Percentiles rank a stretch among this genome's conserved stretches.
phyloP scores from a whole-genome alignment of 2,797 vertebrate genomes.

The Pempheris klunzingeri region DNA sequence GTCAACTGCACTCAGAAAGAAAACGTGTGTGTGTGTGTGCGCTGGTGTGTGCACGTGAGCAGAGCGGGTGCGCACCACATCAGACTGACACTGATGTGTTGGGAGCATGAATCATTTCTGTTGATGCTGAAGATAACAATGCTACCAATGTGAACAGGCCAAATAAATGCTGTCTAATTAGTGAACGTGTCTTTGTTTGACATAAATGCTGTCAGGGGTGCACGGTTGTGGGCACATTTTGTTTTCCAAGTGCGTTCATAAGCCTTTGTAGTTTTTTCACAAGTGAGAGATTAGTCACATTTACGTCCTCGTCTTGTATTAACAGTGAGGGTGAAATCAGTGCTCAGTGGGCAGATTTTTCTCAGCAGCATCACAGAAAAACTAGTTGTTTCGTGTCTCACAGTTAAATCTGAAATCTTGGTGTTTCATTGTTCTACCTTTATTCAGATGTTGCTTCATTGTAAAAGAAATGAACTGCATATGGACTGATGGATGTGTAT shows the following conservation, averaged over 20 bases:
- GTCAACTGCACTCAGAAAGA: constrained; percentile 44
- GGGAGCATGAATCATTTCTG: constrained; percentile 66
- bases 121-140: constrained; percentile 47
- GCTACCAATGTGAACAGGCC: constrained; percentile 25
- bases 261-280: constrained; percentile 4
- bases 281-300: constrained; percentile 32
- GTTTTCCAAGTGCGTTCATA: constrained; percentile 4
- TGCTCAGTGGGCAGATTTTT: constrained; percentile 20
- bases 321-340: constrained; percentile 20
- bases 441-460: background rate
- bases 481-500: background rate
- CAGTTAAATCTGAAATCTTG: constrained; percentile 16
- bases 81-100: constrained; percentile 47
- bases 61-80: constrained; percentile 35
- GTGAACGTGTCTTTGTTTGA: background rate
- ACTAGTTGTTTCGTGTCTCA: constrained; percentile 28
- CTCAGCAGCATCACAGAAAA: background rate
- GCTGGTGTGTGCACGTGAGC: constrained; percentile 20
- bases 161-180: constrained; percentile 48
- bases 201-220: constrained; percentile 1
- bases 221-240: background rate
- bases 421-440: background rate
- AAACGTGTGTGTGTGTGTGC: constrained; percentile 4
- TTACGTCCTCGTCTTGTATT: constrained; percentile 7
- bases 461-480: background rate